Conservation (phyloP, 2,797 vertebrate species). For the Lepidocolaptes lacrymiger region DNA sequence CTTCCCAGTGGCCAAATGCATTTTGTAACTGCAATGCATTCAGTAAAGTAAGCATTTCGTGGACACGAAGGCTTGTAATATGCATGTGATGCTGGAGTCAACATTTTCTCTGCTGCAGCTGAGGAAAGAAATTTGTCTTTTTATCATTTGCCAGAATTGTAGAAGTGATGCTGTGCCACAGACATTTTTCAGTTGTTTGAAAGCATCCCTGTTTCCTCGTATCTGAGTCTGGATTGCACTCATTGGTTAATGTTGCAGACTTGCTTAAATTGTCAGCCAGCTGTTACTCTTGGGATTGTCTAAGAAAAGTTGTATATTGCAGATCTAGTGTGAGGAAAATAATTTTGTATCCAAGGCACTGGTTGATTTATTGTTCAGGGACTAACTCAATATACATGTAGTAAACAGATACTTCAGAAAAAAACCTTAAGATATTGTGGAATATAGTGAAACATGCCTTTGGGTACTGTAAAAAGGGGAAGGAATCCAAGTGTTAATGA, state of each 20-base stretch:
- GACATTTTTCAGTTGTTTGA: background rate
- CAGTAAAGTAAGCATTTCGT: background rate
- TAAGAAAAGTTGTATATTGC: background rate
- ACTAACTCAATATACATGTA: conserved; percentile 26
- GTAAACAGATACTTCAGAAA: conserved; percentile 28
- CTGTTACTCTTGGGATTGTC: conserved; percentile 25
- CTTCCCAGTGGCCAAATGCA: background rate
- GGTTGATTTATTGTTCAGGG: conserved; percentile 27
- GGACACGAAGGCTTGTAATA: background rate
- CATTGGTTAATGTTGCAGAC: conserved; percentile 10
- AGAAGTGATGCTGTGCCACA: background rate
- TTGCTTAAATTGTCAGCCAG: conserved; percentile 25
- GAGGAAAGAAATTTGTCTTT: background rate
- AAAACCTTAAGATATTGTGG: background rate
- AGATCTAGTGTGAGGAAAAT: conserved; percentile 18
- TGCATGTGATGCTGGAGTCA: background rate
- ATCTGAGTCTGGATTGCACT: background rate
- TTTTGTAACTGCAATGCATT: background rate
- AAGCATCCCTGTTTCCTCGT: background rate
- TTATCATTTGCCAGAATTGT: background rate
- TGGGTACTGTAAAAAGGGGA: background rate
- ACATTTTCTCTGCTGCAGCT: background rate
- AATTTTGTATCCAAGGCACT: conserved; percentile 8
- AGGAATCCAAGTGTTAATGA: conserved; percentile 30
- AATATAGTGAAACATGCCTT: background rate